phyloP scores from a whole-genome alignment of 92 coral and sea anemone genomes.

The Isaurus tuberculatus region DNA sequence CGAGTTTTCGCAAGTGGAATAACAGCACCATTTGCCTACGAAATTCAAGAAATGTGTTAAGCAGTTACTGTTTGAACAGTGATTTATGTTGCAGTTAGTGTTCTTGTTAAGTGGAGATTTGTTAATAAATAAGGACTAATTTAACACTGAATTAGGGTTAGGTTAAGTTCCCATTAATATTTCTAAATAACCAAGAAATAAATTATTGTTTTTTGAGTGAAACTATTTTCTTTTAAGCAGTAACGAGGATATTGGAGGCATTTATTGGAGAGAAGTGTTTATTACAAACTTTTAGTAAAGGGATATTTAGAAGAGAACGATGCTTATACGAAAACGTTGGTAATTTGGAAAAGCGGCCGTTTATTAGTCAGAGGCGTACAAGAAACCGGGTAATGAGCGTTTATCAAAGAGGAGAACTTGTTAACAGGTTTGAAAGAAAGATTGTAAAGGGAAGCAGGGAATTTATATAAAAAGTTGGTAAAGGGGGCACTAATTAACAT shows the following conservation, averaged over 20 bases:
- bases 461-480: neutral
- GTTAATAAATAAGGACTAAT: constrained; percentile 7
- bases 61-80: too few species aligned
- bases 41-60: too few species aligned
- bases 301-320: too few species aligned
- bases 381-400: constrained; percentile 16
- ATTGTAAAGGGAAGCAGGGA: too few species aligned
- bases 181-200: too few species aligned
- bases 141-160: constrained; percentile 3
- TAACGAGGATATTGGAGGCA: constrained; percentile 6
- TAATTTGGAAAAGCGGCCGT: too few species aligned
- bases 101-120: neutral
- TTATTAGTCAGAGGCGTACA: constrained; percentile 14
- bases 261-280: constrained; percentile 1
- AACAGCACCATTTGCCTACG: too few species aligned
- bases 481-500: neutral
- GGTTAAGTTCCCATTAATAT: too few species aligned
- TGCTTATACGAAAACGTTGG: constrained; percentile 2
- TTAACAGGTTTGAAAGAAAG: too few species aligned
- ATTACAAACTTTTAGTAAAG: neutral
- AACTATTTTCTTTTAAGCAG: constrained; percentile 10
- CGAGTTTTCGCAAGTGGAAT: constrained; percentile 24
- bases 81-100: too few species aligned
- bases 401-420: neutral
- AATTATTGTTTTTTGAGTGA: too few species aligned